These are phyloP conservation scores for Chiloscyllium punctatum DNA, from an alignment of 2,797 vertebrate genomes.

Conservation along the genomic window DNA sequence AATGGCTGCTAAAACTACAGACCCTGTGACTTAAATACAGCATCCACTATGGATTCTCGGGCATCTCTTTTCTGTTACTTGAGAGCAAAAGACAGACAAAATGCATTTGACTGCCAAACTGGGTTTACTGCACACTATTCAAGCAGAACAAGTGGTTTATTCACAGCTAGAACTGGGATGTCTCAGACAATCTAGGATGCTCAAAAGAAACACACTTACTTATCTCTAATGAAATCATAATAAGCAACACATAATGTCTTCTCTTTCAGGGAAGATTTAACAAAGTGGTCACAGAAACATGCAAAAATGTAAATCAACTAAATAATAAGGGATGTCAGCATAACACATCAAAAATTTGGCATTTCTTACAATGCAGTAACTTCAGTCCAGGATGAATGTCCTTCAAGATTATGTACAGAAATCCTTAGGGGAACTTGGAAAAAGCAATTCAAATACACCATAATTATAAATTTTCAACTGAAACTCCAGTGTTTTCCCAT, in stretches of 20 bases:
- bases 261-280: not conserved
- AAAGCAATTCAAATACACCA: not conserved
- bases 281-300: not conserved
- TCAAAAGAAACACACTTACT: not conserved
- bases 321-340: not conserved
- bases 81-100: constrained; percentile 23
- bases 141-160: constrained; percentile 27
- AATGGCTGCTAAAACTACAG: not conserved
- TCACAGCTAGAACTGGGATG: not conserved
- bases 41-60: not conserved
- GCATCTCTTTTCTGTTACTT: not conserved
- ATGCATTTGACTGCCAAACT: not conserved
- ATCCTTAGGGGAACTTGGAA: not conserved
- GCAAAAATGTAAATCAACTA: not conserved
- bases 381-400: not conserved
- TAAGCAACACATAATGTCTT: not conserved
- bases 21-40: not conserved
- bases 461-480: not conserved
- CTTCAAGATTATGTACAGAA: not conserved
- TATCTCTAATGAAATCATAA: not conserved
- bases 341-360: not conserved
- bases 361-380: not conserved
- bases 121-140: not conserved
- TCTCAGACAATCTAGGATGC: not conserved
- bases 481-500: not conserved